These are phyloP conservation scores for Conus betulinus DNA, from an alignment of 1,140 invertebrate genomes.

Conservation along the genomic window DNA sequence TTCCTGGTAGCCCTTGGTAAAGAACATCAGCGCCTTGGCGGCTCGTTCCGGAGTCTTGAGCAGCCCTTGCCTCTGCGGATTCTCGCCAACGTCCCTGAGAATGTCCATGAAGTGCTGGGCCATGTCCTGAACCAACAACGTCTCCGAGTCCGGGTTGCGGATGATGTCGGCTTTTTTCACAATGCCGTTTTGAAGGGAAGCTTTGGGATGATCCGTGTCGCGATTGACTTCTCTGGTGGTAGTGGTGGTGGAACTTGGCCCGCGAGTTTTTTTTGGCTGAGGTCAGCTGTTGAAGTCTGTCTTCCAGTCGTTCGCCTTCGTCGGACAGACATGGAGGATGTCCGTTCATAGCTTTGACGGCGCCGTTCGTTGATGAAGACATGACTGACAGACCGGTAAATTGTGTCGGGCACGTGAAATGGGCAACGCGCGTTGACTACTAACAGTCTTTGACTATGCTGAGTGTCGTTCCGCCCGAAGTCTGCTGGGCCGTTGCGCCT, in stretches of 20 bases:
- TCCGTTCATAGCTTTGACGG: background rate
- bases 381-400: too few species aligned
- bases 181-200: conserved; percentile 13
- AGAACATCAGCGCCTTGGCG: conserved; percentile 99
- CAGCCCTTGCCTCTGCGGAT: conserved; percentile 93
- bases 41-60: conserved; percentile 98
- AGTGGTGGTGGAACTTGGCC: background rate
- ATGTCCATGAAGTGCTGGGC: conserved; percentile 66
- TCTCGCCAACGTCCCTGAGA: conserved; percentile 86
- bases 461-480: too few species aligned
- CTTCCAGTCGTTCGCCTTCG: conserved; percentile 54
- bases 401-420: too few species aligned
- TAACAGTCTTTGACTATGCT: too few species aligned
- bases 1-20: conserved; percentile 99
- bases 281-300: conserved; percentile 56
- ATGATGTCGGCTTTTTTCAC: conserved; percentile 32
- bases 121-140: conserved; percentile 54
- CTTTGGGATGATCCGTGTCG: background rate
- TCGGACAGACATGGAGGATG: conserved; percentile 39
- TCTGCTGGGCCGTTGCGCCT: too few species aligned
- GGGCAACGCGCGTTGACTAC: too few species aligned
- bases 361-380: too few species aligned
- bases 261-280: conserved; percentile 35
- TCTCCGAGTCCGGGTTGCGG: conserved; percentile 45
- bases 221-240: conserved; percentile 29